phyloP scores from a whole-genome alignment of 2,797 vertebrate genomes.

The Poeciliopsis turneri region DNA sequence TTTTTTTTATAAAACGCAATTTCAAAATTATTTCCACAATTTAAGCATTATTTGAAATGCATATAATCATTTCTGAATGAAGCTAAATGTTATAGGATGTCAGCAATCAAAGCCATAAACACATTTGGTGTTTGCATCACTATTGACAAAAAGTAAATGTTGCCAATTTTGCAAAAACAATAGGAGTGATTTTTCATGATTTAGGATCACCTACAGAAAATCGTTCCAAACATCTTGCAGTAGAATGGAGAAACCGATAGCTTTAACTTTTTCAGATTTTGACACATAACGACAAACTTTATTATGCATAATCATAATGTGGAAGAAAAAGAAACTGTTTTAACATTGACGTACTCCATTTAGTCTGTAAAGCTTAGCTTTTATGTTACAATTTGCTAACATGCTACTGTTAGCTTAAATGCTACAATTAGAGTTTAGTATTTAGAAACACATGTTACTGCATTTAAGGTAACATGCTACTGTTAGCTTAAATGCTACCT shows the following conservation, averaged over 20 bases:
- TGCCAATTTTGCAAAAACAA: neutral
- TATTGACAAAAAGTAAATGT: neutral
- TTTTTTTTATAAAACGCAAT: neutral
- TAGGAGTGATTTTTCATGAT: conserved; percentile 10
- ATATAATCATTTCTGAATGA: neutral
- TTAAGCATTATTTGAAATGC: neutral
- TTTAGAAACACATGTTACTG: too few relatives aligned
- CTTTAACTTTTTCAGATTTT: neutral
- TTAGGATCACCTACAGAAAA: conserved; percentile 7
- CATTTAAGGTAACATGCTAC: too few relatives aligned
- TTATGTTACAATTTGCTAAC: too few relatives aligned
- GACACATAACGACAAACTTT: neutral
- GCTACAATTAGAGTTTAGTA: too few relatives aligned
- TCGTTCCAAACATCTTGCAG: neutral
- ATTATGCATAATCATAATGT: neutral
- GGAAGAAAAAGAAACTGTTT: neutral
- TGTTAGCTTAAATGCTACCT: too few relatives aligned
- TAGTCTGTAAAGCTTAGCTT: too few relatives aligned
- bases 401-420: too few relatives aligned
- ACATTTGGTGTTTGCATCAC: neutral
- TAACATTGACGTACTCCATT: too few relatives aligned
- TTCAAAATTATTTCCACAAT: neutral
- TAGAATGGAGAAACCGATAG: neutral
- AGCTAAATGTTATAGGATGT: neutral
- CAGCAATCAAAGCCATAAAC: neutral